Evolutionary conservation across 1,140 invertebrate genomes (phyloP).

Genomic region (Philopotamus ludificatus): DNA sequence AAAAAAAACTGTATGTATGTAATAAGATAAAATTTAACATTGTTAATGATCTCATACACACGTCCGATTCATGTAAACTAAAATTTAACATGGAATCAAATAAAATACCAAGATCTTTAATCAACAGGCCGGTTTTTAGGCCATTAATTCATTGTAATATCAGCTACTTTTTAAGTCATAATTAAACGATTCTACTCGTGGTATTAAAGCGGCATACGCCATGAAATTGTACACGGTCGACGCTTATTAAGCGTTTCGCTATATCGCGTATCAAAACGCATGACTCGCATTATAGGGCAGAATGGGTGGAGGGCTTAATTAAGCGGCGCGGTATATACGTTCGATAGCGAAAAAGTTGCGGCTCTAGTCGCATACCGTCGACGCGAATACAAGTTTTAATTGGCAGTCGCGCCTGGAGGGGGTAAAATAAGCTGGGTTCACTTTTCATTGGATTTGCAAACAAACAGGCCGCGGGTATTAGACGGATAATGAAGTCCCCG

Average conservation of each 20-base stretch:
- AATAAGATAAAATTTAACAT: no score
- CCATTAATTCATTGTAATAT: no score
- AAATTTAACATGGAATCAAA: no score
- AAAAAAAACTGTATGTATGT: no score
- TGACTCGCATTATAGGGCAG: not conserved
- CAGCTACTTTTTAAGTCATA: no score
- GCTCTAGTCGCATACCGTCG: not conserved
- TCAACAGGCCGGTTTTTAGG: no score
- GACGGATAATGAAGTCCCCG: slow-evolving; percentile 37
- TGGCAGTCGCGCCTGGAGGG: slow-evolving; percentile 25
- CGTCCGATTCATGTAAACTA: no score
- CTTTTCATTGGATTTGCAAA: slow-evolving; percentile 36
- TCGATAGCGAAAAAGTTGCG: slow-evolving; percentile 6
- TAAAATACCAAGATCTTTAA: no score
- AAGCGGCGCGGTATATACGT: slow-evolving; percentile 5
- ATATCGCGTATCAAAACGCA: not conserved
- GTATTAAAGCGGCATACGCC: no score
- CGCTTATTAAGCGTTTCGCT: not conserved
- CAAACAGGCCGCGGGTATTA: slow-evolving; percentile 30
- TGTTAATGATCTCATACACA: no score
- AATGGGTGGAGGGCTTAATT: not conserved
- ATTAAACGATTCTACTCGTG: no score
- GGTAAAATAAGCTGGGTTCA: slow-evolving; percentile 28
- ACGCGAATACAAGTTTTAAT: slow-evolving; percentile 37
- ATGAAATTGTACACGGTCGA: no score